Base-by-base conservation (phyloP, 2,888 invertebrate genomes). In the Frankliniella intonsa region DNA sequence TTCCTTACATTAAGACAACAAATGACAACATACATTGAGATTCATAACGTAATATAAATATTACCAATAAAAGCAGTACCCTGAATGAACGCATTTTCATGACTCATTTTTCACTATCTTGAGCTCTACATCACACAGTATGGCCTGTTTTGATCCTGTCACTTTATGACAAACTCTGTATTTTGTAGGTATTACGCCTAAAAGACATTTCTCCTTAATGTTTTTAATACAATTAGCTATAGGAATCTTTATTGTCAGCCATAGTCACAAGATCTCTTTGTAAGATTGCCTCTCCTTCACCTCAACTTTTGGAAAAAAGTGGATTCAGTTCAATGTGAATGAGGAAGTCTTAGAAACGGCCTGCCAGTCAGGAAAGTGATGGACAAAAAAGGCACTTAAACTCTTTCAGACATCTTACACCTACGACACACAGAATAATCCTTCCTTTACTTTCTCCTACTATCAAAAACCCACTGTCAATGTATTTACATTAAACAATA, bases 1-100 rank as follows among this genome's bases (percentile, higher is more conserved):
- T 76, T 25, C 25, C 69, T 76, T 76, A 76, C 25, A 76, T 76
- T 76, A 11, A 25, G n/a, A 76, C 69, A 76, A 76, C 69, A 76
- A 76, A 76, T 76, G 69, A 76, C 69, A 76, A 76, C 69, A 76
- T 76, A 76, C 69, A 76, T 76, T 76, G 69, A 76, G 69, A 25
- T 76, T 76, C 69, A 25, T 76, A 76, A 25, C 25, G 12, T 76
- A 76, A 25, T 76, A 25, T 76, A 76, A 76, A 76, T 25, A 76
- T 76, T 76, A 76, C 69, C 25, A 76, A 25, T 76, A 25, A 76
- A 76, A 76, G 69, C 69, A 76, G 69, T 76, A 76, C 69, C 69
- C 69, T 76, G 69, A 76, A 76, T 76, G 69, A 76, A 76, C 25
- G 69, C 69, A 22, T 38, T 76, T 76, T 25, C 69, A 76, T 25